phyloP scores from a whole-genome alignment of 2,797 vertebrate species.

The Myripristis murdjan region DNA sequence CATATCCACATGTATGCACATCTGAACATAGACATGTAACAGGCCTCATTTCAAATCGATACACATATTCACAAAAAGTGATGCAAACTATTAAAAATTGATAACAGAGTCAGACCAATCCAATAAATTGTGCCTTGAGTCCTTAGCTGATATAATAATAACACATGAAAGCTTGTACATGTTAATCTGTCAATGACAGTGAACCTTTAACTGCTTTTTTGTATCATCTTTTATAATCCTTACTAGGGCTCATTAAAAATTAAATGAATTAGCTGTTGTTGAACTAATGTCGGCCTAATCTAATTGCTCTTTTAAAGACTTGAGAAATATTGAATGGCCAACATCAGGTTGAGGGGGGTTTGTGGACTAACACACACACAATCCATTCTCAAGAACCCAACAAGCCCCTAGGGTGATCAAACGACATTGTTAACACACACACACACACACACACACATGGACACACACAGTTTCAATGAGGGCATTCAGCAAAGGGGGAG shows the following conservation, averaged over 20 bases:
- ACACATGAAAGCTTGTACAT: too few relatives aligned
- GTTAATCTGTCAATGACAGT: too few relatives aligned
- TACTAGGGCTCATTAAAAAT: too few relatives aligned
- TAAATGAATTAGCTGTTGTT: too few relatives aligned
- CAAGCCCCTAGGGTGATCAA: slow-evolving; percentile 45
- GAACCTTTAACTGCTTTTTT: too few relatives aligned
- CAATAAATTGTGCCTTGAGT: too few relatives aligned
- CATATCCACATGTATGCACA: slow-evolving; percentile 12
- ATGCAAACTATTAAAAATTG: not conserved
- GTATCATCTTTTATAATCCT: too few relatives aligned
- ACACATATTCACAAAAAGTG: not conserved
- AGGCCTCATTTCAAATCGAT: not conserved
- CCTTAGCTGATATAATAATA: too few relatives aligned
- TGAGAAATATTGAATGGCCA: not conserved
- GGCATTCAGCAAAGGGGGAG: slow-evolving; percentile 57
- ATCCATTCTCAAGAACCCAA: slow-evolving; percentile 26
- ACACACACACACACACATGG: slow-evolving; percentile 17
- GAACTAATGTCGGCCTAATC: too few relatives aligned
- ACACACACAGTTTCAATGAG: slow-evolving; percentile 65
- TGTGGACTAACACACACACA: not conserved
- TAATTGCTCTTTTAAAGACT: not conserved
- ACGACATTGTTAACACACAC: slow-evolving; percentile 63
- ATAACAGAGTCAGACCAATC: too few relatives aligned
- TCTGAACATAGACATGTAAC: slow-evolving; percentile 5
- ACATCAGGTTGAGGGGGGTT: too few relatives aligned